A percentile compares a stretch with the other conserved stretches of the same genome.
Evolutionary conservation across 92 coral and sea anemone genomes (phyloP).

Genomic region (Palythoa grandis): DNA sequence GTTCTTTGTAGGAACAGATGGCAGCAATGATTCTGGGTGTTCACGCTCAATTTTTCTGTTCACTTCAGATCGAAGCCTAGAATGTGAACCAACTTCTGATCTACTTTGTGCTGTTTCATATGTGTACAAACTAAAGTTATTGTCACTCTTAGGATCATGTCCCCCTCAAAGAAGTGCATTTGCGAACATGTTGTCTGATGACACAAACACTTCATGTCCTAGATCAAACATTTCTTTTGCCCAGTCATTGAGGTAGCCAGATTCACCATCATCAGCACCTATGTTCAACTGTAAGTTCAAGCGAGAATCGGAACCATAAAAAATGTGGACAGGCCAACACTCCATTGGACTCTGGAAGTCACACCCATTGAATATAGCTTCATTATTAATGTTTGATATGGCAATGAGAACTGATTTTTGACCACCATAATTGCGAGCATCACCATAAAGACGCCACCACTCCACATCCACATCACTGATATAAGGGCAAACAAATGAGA

Average conservation of each 20-base stretch:
- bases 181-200: slow-evolving; percentile 15
- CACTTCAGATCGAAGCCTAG: slow-evolving; percentile 22
- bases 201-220: slow-evolving; percentile 33
- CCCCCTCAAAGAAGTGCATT: slow-evolving; percentile 1
- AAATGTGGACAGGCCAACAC: slow-evolving; percentile 51
- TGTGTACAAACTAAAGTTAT: slow-evolving; percentile 3
- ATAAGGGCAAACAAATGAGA: slow-evolving; percentile 13
- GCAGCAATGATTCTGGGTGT: slow-evolving; percentile 47
- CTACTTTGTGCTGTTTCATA: slow-evolving; percentile 8
- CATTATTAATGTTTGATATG: slow-evolving; percentile 41
- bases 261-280: background rate
- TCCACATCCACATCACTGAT: slow-evolving; percentile 17
- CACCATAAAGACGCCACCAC: slow-evolving; percentile 56
- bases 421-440: slow-evolving; percentile 59
- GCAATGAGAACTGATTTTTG: slow-evolving; percentile 47
- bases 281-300: slow-evolving; percentile 50
- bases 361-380: slow-evolving; percentile 41
- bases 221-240: slow-evolving; percentile 23
- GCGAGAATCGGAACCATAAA: slow-evolving; percentile 47
- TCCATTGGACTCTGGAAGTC: slow-evolving; percentile 56
- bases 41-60: slow-evolving; percentile 38
- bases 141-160: background rate
- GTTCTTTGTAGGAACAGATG: slow-evolving; percentile 39
- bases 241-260: slow-evolving; percentile 44
- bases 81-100: slow-evolving; percentile 1